phyloP scores from a whole-genome alignment of 2,797 vertebrate species.

The Nyctalus aviator region DNA sequence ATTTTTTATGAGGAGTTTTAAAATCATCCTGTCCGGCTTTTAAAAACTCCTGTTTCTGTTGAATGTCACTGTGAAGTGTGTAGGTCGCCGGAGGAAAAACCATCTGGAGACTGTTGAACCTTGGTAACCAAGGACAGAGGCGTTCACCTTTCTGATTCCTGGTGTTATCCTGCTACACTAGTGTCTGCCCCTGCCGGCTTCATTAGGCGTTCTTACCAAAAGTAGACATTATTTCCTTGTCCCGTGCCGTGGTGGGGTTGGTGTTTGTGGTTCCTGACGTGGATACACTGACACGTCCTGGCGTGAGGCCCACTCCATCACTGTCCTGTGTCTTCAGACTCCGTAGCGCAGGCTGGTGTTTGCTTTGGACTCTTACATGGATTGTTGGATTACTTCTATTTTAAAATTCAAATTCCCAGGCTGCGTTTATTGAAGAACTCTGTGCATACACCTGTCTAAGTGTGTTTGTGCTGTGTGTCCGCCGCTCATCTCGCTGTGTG shows the following conservation, averaged over 20 bases:
- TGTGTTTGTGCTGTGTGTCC: neutral
- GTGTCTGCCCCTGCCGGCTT: neutral
- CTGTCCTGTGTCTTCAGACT: neutral
- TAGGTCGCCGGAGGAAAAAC: neutral
- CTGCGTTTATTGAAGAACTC: neutral
- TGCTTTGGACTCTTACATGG: neutral
- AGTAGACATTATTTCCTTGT: neutral
- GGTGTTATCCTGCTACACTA: neutral
- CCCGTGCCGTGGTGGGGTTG: neutral
- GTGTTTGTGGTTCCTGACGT: neutral
- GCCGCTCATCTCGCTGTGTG: neutral
- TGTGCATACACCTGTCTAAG: neutral
- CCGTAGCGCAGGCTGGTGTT: neutral
- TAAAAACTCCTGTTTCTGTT: neutral
- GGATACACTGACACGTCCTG: neutral
- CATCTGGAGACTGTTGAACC: neutral
- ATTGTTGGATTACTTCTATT: slow-evolving; percentile 36
- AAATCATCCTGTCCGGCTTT: neutral
- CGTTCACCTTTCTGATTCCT: neutral
- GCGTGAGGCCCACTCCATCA: neutral
- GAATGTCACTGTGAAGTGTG: neutral
- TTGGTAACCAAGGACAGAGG: neutral
- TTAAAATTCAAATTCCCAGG: neutral
- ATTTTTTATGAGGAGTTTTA: slow-evolving; percentile 3
- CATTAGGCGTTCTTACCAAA: neutral